These are phyloP conservation scores for Hylyphantes graminicola DNA, from an alignment of 1,140 invertebrate genomes.

Conservation along the genomic window DNA sequence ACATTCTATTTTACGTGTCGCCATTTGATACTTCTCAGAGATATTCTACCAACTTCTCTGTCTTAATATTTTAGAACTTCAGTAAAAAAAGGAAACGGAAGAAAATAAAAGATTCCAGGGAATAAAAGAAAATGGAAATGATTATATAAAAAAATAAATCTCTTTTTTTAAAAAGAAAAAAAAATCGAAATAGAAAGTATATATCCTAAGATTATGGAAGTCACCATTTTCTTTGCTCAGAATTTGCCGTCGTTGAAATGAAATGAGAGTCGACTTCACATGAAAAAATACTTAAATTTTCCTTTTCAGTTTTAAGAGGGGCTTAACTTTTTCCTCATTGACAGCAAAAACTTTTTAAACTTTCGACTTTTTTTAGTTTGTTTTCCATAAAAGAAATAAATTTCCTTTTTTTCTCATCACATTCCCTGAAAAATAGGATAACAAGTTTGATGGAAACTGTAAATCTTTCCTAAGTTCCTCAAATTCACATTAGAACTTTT, in stretches of 20 bases:
- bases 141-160: slow-evolving; percentile 10
- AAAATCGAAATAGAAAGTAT: not conserved
- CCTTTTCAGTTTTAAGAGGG: slow-evolving; percentile 19
- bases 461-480: too few species aligned
- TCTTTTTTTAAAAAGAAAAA: not conserved
- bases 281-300: slow-evolving; percentile 14
- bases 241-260: slow-evolving; percentile 11
- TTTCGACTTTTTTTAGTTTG: not conserved
- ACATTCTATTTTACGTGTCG: not conserved
- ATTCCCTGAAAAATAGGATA: not conserved
- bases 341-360: slow-evolving; percentile 3
- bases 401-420: too few species aligned
- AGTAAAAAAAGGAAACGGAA: not conserved
- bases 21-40: not conserved
- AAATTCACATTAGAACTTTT: too few species aligned
- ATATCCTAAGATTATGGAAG: slow-evolving; percentile 16
- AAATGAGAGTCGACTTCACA: not conserved
- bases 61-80: slow-evolving; percentile 21
- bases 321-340: slow-evolving; percentile 22
- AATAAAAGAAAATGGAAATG: slow-evolving; percentile 10
- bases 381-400: too few species aligned
- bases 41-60: not conserved
- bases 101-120: not conserved
- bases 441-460: not conserved
- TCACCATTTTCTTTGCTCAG: not conserved